Evolutionary conservation across 2,113 vertebrate genomes (phyloP), one percentile per base, ranked within the genome.

Genomic region (Hassar affinis): DNA sequence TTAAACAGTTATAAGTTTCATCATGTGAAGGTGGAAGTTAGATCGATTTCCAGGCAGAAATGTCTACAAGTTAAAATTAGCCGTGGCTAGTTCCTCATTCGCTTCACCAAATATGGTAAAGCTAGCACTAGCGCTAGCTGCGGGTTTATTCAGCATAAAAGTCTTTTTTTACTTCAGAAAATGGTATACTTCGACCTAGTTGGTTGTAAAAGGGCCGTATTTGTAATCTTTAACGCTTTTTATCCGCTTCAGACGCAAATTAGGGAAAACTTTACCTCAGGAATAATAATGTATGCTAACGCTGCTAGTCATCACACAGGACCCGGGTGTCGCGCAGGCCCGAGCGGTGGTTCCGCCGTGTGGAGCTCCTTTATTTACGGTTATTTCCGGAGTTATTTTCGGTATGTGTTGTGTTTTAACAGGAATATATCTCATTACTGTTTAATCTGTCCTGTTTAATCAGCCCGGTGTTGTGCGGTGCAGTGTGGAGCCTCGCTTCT

Each of bases 1-100:
- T 61, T 3, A 27, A 11, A 27, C 12, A 61, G n/a, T 27, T 11
- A 61, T 6, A 3, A n/a, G 30, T 64, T 3, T 33, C 0, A 0
- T 30, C 14, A 64, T 6, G 59, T 4, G 33, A 51, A 51, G 2
- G 12, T 51, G 49, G 11, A 10, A 51, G 12, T 51, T 9, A 51
- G 49, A 15, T 12, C 49, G 8, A 51, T 15, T 51, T 51, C 49
- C 49, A 51, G 18, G 33, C 2, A 11, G 11, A 25, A 47, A n/a
- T 27, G 22, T 1, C 2, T 15, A 9, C 51, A 14, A 54, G 74
- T 54, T 54, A 76, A 76, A 54, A 54, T 76, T 54, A 71, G 54
- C 49, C 62, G 1, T n/a, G 80, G 75, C 49, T 68, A 83, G 85
- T 82, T 83, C 82, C 85, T 86, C 85, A 61, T 86, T 83, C 62